Percentiles rank a stretch among this genome's conserved stretches.
Conservation (phyloP, 2,888 invertebrate genomes). For the Cryptocheilus praepositus region DNA sequence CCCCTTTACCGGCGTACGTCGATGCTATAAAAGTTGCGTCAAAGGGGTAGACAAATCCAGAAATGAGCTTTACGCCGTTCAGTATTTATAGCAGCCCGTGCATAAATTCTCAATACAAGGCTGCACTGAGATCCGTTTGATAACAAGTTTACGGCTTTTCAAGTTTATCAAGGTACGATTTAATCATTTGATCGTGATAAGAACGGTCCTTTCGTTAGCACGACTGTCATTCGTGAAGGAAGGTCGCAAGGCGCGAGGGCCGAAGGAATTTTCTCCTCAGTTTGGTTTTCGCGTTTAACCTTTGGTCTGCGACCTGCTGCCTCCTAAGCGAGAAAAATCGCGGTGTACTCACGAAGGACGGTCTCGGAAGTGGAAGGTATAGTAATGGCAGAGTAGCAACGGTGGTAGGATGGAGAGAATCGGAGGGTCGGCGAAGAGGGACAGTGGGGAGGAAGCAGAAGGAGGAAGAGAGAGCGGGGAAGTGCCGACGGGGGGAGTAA, state of each 20-base stretch:
- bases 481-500: constrained; percentile 15
- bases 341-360: constrained; percentile 45
- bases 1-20: too few species aligned
- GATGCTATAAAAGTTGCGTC: not conserved
- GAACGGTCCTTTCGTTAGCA: too few species aligned
- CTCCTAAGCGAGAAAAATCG: constrained; percentile 49
- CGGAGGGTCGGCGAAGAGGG: constrained; percentile 6
- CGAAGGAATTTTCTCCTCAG: constrained; percentile 1
- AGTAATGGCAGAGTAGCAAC: constrained; percentile 30
- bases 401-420: constrained; percentile 21
- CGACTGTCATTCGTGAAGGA: too few species aligned
- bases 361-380: constrained; percentile 40
- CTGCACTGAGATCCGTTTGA: too few species aligned
- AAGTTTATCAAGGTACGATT: too few species aligned
- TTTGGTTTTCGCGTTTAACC: constrained; percentile 40
- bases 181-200: too few species aligned
- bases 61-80: too few species aligned
- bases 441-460: not conserved
- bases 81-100: too few species aligned
- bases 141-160: too few species aligned
- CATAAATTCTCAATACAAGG: too few species aligned
- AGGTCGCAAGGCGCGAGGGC: too few species aligned
- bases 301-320: constrained; percentile 18
- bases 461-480: constrained; percentile 12
- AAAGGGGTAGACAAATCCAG: not conserved